phyloP scores from a whole-genome alignment of 2,113 vertebrate species.

The Parus major region DNA sequence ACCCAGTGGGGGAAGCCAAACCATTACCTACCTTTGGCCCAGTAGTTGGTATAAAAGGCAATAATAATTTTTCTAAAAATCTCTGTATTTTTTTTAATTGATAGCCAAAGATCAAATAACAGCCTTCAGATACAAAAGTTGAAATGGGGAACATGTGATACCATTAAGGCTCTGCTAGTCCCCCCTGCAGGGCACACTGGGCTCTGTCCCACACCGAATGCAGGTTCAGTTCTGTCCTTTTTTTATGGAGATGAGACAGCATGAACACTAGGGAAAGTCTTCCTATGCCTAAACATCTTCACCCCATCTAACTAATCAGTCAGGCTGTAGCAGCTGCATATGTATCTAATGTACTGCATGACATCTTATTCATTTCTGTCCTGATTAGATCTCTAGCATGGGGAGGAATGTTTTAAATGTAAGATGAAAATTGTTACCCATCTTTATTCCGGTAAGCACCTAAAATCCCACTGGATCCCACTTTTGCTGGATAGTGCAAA shows the following conservation, averaged over 20 bases:
- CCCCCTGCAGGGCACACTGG: background rate
- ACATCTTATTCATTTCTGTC: background rate
- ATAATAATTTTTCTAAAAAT: background rate
- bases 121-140: background rate
- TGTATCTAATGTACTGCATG: background rate
- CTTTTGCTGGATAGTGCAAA: conserved; percentile 7
- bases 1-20: background rate
- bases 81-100: background rate
- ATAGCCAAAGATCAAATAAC: background rate
- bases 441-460: conserved; percentile 49
- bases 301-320: background rate
- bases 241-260: background rate
- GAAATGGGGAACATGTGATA: background rate
- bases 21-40: background rate
- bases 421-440: conserved; percentile 30
- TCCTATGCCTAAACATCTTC: background rate
- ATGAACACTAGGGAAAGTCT: background rate
- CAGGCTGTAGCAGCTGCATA: background rate
- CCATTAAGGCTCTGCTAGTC: background rate
- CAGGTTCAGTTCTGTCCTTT: background rate
- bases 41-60: background rate
- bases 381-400: conserved; percentile 50
- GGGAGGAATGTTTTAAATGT: conserved; percentile 19
- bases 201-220: background rate
- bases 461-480: background rate